Evolutionary conservation across 1,140 invertebrate species (phyloP), one percentile per base, ranked within the genome.

Genomic region (Chrysopa pallens): DNA sequence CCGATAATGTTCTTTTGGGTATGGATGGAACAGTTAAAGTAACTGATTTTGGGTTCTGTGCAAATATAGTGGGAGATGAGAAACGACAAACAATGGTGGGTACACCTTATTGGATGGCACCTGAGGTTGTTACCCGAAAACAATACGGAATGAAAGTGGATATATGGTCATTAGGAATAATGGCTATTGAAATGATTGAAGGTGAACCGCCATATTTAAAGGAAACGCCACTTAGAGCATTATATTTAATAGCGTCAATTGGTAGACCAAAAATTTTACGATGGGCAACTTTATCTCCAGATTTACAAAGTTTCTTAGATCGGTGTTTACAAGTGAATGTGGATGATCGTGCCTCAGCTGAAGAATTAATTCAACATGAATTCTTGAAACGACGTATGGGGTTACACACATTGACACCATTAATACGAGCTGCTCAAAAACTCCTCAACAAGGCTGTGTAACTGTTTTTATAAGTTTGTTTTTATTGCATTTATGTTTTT

Each of bases 141-240:
- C 79, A 83, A 42, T 87, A 85, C 50, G 83, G 83, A 6, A 84
- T 84, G 46, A 94, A 93, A 60, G 89, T 97, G 1, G 92, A 97
- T 59, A 88, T 95, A 28, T 97, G 92, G 92, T 88, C 84, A 0
- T 63, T 92, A 23, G 93, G 93, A 11, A 97, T 98, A 38, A 95
- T 98, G 92, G 89, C 88, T 1, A 92, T 94, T 49, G 94, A 98
- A 66, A 98, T 98, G 93, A 87, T 97, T 33, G 90, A 96, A 57
- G 93, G 93, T 1, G 89, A 97, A 60, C 94, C 94, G 7, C 91
- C 91, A 1, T 95, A 95, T 62, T 70, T 95, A 50, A 88, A 90
- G 60, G 92, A 98, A 66, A 84, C 89, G 12, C 92, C 91, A 6
- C 60, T 98, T 7, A 74, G 90, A 63, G 93, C 93, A 6, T 67